Percentiles rank a stretch among this genome's conserved stretches.
Conservation (phyloP, 1,140 invertebrate species). For the Leptopilina clavipes region DNA sequence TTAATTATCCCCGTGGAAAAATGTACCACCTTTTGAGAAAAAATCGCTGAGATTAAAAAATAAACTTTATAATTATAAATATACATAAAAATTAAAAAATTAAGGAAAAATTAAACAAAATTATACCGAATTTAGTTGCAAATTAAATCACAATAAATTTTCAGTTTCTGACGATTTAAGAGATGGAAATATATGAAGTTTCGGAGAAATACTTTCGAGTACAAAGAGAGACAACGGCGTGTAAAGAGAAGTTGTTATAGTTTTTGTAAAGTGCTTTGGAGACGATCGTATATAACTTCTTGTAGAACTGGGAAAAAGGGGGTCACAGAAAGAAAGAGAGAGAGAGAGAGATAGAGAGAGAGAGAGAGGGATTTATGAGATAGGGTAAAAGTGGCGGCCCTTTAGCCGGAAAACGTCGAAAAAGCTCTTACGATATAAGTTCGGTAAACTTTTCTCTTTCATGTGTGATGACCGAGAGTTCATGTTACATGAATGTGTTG, state of each 20-base stretch:
- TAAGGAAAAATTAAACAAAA: no score
- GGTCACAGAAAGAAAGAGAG: not conserved
- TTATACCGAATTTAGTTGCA: no score
- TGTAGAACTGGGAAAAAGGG: not conserved
- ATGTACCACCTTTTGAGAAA: no score
- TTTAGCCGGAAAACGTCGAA: conserved; percentile 28
- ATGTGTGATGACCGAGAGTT: not conserved
- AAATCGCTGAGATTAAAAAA: no score
- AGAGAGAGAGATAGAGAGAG: not conserved
- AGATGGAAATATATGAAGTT: no score
- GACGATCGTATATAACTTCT: conserved; percentile 43
- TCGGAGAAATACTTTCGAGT: conserved; percentile 43
- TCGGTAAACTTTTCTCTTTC: conserved; percentile 32
- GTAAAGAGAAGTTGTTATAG: conserved; percentile 44
- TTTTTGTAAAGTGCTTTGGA: conserved; percentile 42
- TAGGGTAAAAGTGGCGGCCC: conserved; percentile 35
- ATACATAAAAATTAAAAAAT: no score
- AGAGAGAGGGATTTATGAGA: conserved; percentile 31
- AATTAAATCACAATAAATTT: no score
- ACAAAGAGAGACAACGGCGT: conserved; percentile 44
- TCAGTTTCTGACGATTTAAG: no score
- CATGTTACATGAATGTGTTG: not conserved
- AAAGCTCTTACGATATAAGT: conserved; percentile 35
- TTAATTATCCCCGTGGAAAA: no score
- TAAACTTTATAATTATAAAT: no score